Base-by-base conservation (phyloP, 2,888 invertebrate species). In the Diachrysia chrysitis region DNA sequence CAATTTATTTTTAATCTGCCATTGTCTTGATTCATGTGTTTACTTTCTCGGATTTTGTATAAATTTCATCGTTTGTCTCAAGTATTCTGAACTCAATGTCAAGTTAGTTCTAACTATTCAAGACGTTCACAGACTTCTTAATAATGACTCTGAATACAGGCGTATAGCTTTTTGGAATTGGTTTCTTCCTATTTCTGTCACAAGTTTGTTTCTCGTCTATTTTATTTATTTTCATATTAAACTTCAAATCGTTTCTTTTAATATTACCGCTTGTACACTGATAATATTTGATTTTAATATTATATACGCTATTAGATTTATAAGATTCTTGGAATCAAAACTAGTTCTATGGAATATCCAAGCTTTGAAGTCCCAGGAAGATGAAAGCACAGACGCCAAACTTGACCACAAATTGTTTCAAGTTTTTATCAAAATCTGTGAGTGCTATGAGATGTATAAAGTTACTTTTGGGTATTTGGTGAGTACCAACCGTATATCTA, bases 371-470 rank as follows among this genome's bases (percentile, higher is more conserved):
- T 9, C 14, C 4, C 23, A 16, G n/a, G 21, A n/a, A 23, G 23
- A 6, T 9, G 7, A 12, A 2, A 19, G 56, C n/a, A 7, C 17
- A 51, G 12, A 29, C 10, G 10, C 0, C 10, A 2, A 12, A 2
- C 19, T 46, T 32, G 23, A 21, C 4, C 55, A 16, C 5, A 61
- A 0, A n/a, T 10, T 71, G 42, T 77, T 71, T 53, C 19, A 62
- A 19, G 21, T 51, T 4, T 76, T 57, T 21, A 16, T 29, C 12
- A 25, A 76, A 19, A 76, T 76, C 53, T 37, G 69, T 9, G 4
- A 64, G 12, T 72, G 72, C 54, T 73, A 58, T 48, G 9, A 62
- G n/a, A n/a, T 32, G 2, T 61, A 61, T 23, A 71, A 71, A 65
- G 6, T 2, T 1, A 25, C 53, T 35, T 71, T 37, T 23, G 61